Percentiles rank a stretch among this genome's conserved stretches.
phyloP scores from a whole-genome alignment of 2,113 vertebrate species.

The Tragulus kanchil region DNA sequence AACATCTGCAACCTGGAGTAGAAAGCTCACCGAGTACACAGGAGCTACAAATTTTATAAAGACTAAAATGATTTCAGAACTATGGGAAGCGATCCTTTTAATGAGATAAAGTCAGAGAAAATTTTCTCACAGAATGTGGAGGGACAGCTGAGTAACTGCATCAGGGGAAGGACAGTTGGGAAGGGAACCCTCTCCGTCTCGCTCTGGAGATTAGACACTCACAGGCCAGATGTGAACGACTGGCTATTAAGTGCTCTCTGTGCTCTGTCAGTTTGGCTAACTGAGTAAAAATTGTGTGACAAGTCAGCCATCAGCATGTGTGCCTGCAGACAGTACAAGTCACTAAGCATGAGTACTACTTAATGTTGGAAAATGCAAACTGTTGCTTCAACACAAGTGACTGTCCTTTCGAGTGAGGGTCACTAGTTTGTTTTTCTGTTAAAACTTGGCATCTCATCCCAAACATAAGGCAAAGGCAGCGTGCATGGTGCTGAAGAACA shows the following conservation, averaged over 20 bases:
- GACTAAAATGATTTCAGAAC: neutral
- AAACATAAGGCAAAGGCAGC: neutral
- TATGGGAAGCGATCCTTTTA: neutral
- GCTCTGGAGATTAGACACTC: neutral
- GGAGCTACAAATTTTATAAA: neutral
- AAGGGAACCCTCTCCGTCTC: neutral
- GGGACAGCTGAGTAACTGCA: neutral
- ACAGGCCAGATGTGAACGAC: neutral
- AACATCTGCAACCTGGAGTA: neutral
- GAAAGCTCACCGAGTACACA: neutral
- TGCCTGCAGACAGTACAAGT: neutral
- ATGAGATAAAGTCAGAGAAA: neutral
- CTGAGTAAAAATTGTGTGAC: neutral
- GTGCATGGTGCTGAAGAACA: neutral
- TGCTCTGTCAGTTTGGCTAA: neutral
- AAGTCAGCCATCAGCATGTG: neutral
- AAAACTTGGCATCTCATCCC: neutral
- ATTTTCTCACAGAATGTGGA: neutral
- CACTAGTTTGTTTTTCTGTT: neutral
- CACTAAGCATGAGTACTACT: neutral
- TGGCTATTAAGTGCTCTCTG: neutral
- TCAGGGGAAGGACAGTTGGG: neutral
- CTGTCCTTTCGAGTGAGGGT: neutral
- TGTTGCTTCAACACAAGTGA: neutral
- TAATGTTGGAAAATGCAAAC: neutral